Percentiles rank a stretch among this genome's conserved stretches.
Conservation (phyloP, 2,888 invertebrate genomes). For the Heteromyza rotundicornis region DNA sequence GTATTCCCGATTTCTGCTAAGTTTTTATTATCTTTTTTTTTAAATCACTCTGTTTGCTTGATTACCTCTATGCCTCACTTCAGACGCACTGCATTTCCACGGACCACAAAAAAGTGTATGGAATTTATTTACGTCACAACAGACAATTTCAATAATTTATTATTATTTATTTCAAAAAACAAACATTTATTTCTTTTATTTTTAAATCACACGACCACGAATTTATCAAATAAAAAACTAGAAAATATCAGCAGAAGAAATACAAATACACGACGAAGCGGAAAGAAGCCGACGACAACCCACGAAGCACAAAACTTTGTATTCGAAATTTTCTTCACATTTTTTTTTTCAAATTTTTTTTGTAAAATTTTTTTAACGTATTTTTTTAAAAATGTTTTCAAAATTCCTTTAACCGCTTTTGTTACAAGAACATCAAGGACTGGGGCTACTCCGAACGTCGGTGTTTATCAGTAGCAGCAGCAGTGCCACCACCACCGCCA, state of each 20-base stretch:
- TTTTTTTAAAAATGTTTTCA: not conserved
- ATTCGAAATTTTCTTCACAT: not conserved
- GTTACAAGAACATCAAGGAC: not conserved
- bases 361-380: not conserved
- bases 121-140: not conserved
- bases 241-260: not conserved
- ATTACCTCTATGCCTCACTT: not conserved
- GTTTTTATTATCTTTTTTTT: not conserved
- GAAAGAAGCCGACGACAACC: not conserved
- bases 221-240: constrained; percentile 9
- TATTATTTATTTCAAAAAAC: not conserved
- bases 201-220: constrained; percentile 17
- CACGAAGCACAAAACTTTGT: not conserved
- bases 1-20: too few relatives aligned
- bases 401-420: not conserved
- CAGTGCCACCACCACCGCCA: not conserved
- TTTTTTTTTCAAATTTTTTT: not conserved
- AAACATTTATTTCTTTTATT: not conserved
- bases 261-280: not conserved
- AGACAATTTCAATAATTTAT: not conserved
- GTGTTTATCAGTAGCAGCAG: not conserved
- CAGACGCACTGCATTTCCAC: not conserved
- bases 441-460: not conserved
- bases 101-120: not conserved
- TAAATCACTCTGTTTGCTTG: not conserved